Conservation (phyloP, 2,797 vertebrate genomes). For the Danio kyathit region DNA sequence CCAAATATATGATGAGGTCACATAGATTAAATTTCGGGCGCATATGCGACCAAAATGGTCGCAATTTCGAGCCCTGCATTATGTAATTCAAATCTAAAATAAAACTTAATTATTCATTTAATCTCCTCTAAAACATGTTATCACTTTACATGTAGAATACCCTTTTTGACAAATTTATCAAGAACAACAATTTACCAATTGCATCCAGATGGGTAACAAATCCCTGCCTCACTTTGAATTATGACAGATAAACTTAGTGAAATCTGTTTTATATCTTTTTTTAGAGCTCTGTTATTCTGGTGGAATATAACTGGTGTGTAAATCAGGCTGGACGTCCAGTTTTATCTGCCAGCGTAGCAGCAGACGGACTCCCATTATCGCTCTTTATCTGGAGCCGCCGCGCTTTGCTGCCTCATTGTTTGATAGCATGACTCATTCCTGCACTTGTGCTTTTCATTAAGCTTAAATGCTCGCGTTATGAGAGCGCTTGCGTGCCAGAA, state of each 20-base stretch:
- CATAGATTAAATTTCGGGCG: too few relatives aligned
- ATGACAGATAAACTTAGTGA: neutral
- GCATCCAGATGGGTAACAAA: too few relatives aligned
- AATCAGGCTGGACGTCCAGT: neutral
- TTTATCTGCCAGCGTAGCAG: neutral
- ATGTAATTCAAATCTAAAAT: too few relatives aligned
- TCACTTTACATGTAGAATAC: too few relatives aligned
- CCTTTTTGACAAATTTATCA: too few relatives aligned
- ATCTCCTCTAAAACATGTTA: too few relatives aligned
- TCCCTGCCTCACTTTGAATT: neutral
- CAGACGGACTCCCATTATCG: neutral
- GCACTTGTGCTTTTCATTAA: constrained; percentile 36
- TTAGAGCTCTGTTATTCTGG: neutral
- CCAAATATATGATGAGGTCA: too few relatives aligned
- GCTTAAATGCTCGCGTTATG: constrained; percentile 52
- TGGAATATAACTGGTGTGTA: neutral
- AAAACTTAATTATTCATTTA: too few relatives aligned
- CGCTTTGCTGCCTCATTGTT: constrained; percentile 19
- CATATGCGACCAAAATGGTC: too few relatives aligned
- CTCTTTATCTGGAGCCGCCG: neutral
- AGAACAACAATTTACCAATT: too few relatives aligned
- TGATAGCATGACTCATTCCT: constrained; percentile 4
- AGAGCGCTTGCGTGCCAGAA: constrained; percentile 12
- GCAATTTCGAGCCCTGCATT: too few relatives aligned
- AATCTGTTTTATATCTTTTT: neutral